Conservation (phyloP, 2,888 invertebrate genomes). For the Xestia c-nigrum region DNA sequence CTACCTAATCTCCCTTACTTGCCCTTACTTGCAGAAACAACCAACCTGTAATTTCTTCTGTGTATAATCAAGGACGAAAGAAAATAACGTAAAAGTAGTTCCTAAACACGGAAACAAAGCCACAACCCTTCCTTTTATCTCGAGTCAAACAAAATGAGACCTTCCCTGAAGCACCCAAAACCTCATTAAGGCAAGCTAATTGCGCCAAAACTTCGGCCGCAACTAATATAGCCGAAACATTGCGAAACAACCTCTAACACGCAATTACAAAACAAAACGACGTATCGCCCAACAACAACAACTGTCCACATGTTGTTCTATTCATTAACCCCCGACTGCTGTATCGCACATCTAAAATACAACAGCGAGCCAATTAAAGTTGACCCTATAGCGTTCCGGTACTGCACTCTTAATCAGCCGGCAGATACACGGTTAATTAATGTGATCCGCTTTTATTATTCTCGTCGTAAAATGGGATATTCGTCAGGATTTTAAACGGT, state of each 20-base stretch:
- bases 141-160: slow-evolving; percentile 46
- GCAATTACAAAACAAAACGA: slow-evolving; percentile 84
- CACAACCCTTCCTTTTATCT: slow-evolving; percentile 54
- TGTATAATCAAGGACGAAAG: neutral
- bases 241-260: slow-evolving; percentile 72
- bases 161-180: slow-evolving; percentile 42
- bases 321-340: slow-evolving; percentile 82
- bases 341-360: slow-evolving; percentile 89
- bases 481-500: slow-evolving; percentile 68
- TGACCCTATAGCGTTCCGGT: slow-evolving; percentile 86
- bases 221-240: slow-evolving; percentile 67
- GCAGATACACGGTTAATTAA: slow-evolving; percentile 88
- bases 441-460: slow-evolving; percentile 87
- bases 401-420: slow-evolving; percentile 89
- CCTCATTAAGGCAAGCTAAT: slow-evolving; percentile 65
- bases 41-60: neutral
- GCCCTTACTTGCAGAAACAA: neutral
- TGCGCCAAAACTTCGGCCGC: slow-evolving; percentile 64
- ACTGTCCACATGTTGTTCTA: slow-evolving; percentile 87
- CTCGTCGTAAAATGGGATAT: slow-evolving; percentile 77
- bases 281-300: slow-evolving; percentile 80
- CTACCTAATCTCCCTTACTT: neutral
- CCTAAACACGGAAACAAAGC: slow-evolving; percentile 28
- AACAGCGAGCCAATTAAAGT: slow-evolving; percentile 87
- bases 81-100: slow-evolving; percentile 14